phyloP scores from a whole-genome alignment of 2,888 invertebrate species.

The Oscheius sp. region DNA sequence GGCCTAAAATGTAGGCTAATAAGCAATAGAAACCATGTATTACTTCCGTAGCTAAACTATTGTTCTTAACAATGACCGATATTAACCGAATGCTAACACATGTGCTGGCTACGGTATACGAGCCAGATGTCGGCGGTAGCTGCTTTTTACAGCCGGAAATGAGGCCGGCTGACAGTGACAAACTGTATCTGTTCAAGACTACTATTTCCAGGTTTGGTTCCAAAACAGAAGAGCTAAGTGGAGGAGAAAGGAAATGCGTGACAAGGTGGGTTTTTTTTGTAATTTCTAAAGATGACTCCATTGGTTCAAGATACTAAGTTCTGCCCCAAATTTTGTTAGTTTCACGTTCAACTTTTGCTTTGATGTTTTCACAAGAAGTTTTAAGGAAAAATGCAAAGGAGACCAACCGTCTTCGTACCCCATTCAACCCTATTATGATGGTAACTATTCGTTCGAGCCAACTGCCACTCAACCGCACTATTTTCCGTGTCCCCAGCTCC shows the following conservation, averaged over 20 bases:
- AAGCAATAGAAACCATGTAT: not conserved
- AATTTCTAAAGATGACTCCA: not conserved
- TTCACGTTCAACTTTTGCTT: not conserved
- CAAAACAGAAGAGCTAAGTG: conserved; percentile 64
- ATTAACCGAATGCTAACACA: conserved; percentile 17
- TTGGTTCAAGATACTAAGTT: too few species aligned
- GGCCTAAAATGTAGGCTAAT: too few species aligned
- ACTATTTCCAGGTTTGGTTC: conserved; percentile 62
- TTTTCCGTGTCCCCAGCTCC: conserved; percentile 25
- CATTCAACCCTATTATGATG: conserved; percentile 22
- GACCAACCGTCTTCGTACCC: conserved; percentile 12
- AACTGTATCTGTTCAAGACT: conserved; percentile 1
- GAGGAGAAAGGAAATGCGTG: conserved; percentile 57
- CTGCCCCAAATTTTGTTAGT: not conserved
- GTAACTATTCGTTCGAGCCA: conserved; percentile 9
- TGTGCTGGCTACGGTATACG: conserved; percentile 35
- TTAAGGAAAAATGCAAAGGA: conserved; percentile 24
- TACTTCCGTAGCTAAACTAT: not conserved
- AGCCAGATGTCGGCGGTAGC: conserved; percentile 30
- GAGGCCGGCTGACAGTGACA: conserved; percentile 26
- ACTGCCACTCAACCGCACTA: conserved; percentile 11
- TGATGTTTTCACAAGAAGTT: not conserved
- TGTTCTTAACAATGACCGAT: not conserved
- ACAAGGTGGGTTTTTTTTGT: conserved; percentile 35
- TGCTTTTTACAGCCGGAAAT: conserved; percentile 35